Evolutionary conservation across 1,140 invertebrate species (phyloP).

Genomic region (Tetragonula clypearis): DNA sequence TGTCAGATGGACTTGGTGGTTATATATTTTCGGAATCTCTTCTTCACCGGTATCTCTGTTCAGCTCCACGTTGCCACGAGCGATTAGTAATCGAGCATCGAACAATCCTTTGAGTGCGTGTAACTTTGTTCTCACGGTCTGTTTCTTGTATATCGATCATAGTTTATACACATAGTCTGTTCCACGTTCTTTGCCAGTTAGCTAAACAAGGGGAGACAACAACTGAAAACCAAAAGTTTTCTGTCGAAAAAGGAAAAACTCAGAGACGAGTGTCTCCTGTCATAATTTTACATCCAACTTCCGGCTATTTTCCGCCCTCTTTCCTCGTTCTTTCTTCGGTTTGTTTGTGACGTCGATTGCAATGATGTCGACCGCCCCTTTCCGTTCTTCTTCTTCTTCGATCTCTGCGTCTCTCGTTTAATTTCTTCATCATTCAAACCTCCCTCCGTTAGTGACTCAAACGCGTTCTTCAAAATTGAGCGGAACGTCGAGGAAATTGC

Average conservation of each 20-base stretch:
- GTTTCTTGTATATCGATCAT: not conserved
- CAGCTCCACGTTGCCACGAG: not conserved
- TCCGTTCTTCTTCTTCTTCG: not conserved
- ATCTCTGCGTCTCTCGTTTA: not conserved
- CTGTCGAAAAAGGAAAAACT: not conserved
- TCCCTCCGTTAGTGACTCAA: not conserved
- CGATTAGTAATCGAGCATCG: conserved; percentile 7
- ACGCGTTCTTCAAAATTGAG: not conserved
- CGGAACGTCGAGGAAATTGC: not conserved
- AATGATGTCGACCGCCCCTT: not conserved
- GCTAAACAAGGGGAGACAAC: not conserved
- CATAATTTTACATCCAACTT: not conserved
- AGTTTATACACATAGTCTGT: not conserved
- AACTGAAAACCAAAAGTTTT: not conserved
- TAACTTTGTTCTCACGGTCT: not conserved
- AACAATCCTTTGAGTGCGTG: not conserved
- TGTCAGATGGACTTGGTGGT: conserved; percentile 1
- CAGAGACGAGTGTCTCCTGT: not conserved
- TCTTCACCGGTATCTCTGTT: conserved; percentile 9
- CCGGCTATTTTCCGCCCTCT: not conserved
- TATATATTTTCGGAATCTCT: conserved; percentile 2
- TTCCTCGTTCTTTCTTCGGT: not conserved
- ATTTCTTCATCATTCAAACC: not conserved
- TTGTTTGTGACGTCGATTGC: not conserved
- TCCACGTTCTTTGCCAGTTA: not conserved